Evolutionary conservation across 2,797 vertebrate species (phyloP), one percentile per base, ranked within the genome.

Genomic region (Microctenopoma steveboyesi): DNA sequence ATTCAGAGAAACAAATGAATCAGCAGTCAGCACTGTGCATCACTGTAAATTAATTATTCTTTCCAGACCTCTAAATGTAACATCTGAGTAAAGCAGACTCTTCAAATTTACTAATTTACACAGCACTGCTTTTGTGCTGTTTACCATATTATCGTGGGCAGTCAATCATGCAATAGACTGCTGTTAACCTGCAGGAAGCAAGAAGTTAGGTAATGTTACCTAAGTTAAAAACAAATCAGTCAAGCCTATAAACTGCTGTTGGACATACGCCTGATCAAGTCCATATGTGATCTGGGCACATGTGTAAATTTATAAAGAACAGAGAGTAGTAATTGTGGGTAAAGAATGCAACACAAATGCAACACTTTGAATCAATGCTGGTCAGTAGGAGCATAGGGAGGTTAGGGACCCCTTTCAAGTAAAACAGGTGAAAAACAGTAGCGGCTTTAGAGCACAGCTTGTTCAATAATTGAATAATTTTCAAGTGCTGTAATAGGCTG

Each of bases 401-500:
- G 63, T 78, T 62, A 33, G 13, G 6, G 50, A 52, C 72, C 74
- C 69, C 72, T 82, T 73, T 78, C 68, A 82, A 70, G 73, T 79
- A 7, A 88, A 85, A 83, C 65, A 75, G 76, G 69, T 77, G 39
- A 74, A 83, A 79, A 67, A 67, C 67, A 73, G 71, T 58, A 43
- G 57, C 49, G 49, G 69, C 72, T 87, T 72, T 45, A 48, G 65
- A 78, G 59, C 71, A 76, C 64, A 74, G 45, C 28, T 3, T 54
- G 48, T 77, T 82, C 64, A 81, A 81, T 88, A 70, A 90, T 91
- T 88, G 70, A 78, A 71, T 78, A 48, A 82, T 85, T 65, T 89
- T 71, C 61, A 79, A 87, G 83, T 73, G 57, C 71, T 84, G 68
- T 81, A 83, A 88, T 65, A 72, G 75, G 64, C 60, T 64, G 69